phyloP scores from a whole-genome alignment of 1,140 invertebrate genomes.

The Gryon sp. region DNA sequence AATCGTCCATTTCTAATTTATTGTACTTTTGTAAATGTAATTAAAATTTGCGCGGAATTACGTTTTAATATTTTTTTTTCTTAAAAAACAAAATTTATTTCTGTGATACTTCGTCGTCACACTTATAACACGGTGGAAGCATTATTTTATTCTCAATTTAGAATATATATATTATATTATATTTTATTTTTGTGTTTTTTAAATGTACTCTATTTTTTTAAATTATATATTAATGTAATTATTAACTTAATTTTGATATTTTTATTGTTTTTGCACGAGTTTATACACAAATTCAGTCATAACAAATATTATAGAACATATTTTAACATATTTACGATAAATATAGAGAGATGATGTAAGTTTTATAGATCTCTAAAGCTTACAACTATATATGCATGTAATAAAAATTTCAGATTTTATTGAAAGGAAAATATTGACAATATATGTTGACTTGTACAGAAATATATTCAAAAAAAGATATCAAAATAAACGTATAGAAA shows the following conservation, averaged over 20 bases:
- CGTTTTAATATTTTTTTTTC: too few species aligned
- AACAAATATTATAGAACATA: constrained; percentile 4
- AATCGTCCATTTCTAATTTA: too few species aligned
- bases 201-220: too few species aligned
- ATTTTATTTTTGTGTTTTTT: background rate
- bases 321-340: constrained; percentile 6
- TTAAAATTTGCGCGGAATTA: too few species aligned
- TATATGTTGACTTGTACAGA: constrained; percentile 43
- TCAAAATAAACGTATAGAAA: background rate
- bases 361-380: too few species aligned
- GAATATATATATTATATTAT: too few species aligned
- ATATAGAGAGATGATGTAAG: constrained; percentile 8
- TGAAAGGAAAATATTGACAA: constrained; percentile 24
- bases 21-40: constrained; percentile 27
- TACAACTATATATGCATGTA: constrained; percentile 25
- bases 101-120: constrained; percentile 49
- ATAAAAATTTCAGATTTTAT: constrained; percentile 22
- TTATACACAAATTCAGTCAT: background rate
- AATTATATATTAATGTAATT: too few species aligned
- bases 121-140: constrained; percentile 26
- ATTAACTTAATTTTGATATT: too few species aligned
- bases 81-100: constrained; percentile 34
- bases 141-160: constrained; percentile 30
- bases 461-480: constrained; percentile 29
- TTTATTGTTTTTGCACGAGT: too few species aligned